phyloP scores from a whole-genome alignment of 2,888 invertebrate species.

The Thelaira solivaga region DNA sequence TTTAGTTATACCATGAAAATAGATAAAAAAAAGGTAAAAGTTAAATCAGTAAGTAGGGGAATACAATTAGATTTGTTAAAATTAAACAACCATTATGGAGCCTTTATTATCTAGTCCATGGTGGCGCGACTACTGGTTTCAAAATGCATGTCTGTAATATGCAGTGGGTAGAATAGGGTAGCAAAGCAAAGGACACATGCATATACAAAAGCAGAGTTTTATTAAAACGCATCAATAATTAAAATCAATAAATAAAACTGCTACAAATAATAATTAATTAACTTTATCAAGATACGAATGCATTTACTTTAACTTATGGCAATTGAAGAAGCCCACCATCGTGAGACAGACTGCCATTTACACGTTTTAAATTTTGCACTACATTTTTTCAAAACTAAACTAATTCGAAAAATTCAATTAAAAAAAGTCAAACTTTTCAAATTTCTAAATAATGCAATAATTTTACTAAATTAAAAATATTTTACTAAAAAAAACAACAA shows the following conservation, averaged over 20 bases:
- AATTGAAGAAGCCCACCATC: neutral
- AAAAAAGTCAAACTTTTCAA: too few relatives aligned
- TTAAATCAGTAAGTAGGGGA: slow-evolving; percentile 42
- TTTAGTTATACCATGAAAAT: slow-evolving; percentile 51
- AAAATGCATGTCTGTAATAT: neutral
- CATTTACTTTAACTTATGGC: neutral
- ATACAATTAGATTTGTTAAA: neutral
- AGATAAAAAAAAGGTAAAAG: slow-evolving; percentile 35
- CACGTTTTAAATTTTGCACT: too few relatives aligned
- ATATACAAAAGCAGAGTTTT: neutral
- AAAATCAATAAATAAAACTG: slow-evolving; percentile 15
- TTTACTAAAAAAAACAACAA: too few relatives aligned
- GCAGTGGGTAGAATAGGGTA: slow-evolving; percentile 18
- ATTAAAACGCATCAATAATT: neutral
- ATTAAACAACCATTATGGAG: neutral
- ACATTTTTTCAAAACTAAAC: too few relatives aligned
- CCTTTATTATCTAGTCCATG: too few relatives aligned
- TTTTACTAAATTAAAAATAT: too few relatives aligned
- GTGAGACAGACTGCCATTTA: too few relatives aligned
- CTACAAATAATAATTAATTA: slow-evolving; percentile 30
- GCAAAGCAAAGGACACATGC: slow-evolving; percentile 37
- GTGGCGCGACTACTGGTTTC: neutral
- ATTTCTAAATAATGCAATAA: too few relatives aligned
- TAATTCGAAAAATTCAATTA: too few relatives aligned
- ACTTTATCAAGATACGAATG: slow-evolving; percentile 18